Conservation (phyloP, 2,797 vertebrate species). For the Coreius guichenoti region DNA sequence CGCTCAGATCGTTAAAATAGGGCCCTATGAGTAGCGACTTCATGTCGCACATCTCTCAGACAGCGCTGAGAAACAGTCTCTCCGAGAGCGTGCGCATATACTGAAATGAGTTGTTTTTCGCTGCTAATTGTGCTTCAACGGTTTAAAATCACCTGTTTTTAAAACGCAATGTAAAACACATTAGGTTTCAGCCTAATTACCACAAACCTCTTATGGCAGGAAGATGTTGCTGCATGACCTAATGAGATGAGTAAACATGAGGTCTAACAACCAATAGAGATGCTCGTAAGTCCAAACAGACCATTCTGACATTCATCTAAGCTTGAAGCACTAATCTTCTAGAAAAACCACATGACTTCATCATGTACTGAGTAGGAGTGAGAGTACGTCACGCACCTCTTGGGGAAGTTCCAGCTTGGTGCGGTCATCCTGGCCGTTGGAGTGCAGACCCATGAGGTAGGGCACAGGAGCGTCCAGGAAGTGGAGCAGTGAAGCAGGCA, state of each 20-base stretch:
- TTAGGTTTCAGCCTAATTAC: background rate
- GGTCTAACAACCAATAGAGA: background rate
- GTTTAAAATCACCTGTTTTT: no score
- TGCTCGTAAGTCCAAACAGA: background rate
- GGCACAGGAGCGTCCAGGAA: slow-evolving; percentile 98
- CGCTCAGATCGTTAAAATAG: no score
- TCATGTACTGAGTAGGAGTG: background rate
- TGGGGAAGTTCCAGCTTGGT: slow-evolving; percentile 97
- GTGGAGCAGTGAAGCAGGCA: slow-evolving; percentile 97
- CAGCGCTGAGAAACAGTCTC: no score
- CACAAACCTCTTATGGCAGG: background rate
- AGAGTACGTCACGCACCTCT: slow-evolving; percentile 81
- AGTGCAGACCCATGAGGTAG: slow-evolving; percentile 98
- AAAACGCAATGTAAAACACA: no score
- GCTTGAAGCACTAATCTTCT: background rate
- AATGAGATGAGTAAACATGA: background rate
- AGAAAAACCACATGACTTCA: slow-evolving; percentile 8
- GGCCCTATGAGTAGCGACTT: no score
- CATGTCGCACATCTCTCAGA: no score
- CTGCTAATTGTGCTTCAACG: no score
- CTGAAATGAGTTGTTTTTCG: no score
- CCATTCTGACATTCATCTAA: background rate
- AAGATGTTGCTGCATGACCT: background rate
- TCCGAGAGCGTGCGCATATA: no score
- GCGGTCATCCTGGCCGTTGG: slow-evolving; percentile 94